Evolutionary conservation across 2,113 vertebrate species (phyloP).

Genomic region (Myotis lucifugus): DNA sequence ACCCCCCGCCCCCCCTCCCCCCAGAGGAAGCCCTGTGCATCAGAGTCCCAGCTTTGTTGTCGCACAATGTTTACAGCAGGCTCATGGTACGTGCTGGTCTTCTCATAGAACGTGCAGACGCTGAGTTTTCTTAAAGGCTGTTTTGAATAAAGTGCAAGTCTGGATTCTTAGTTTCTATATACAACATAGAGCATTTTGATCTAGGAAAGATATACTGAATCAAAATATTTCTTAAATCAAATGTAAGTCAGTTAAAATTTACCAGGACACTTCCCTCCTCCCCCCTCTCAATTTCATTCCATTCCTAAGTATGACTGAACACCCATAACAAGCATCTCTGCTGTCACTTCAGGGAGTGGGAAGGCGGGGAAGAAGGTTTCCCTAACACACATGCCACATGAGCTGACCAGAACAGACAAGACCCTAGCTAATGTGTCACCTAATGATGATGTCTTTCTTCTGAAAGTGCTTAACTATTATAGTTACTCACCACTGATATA

Average conservation of each 20-base stretch:
- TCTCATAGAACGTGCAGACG: conserved; percentile 28
- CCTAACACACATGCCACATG: not conserved
- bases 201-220: not conserved
- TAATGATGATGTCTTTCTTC: not conserved
- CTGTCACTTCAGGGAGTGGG: not conserved
- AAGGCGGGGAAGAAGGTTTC: not conserved
- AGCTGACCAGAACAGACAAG: not conserved
- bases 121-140: not conserved
- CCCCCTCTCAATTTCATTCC: not conserved
- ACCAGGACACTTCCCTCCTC: not conserved
- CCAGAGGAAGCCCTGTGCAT: conserved; percentile 39
- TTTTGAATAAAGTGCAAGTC: not conserved
- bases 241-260: not conserved
- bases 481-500: not conserved
- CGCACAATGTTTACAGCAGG: not conserved
- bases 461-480: not conserved
- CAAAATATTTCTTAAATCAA: not conserved
- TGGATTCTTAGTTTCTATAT: conserved; percentile 20
- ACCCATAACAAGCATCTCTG: not conserved
- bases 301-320: not conserved
- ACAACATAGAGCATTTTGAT: not conserved
- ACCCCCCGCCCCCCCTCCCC: conserved; percentile 26
- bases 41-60: not conserved
- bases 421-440: not conserved
- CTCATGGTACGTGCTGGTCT: conserved; percentile 36